Conservation (phyloP, 2,113 vertebrate genomes). For the Larimichthys crocea region DNA sequence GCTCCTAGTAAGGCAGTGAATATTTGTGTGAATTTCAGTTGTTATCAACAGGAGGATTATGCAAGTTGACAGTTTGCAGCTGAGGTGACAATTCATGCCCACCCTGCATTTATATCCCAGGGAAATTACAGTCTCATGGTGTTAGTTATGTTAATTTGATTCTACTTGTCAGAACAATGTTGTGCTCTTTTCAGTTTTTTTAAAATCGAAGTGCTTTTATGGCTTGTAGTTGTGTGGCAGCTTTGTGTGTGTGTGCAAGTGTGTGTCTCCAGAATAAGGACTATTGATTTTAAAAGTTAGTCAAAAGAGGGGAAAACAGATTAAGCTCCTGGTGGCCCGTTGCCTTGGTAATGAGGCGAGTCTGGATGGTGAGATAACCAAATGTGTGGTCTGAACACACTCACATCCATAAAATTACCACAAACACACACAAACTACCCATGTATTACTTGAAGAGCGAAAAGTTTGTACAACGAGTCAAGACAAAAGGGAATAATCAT, state of each 20-base stretch:
- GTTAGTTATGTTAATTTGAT: conserved; percentile 34
- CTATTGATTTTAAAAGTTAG: conserved; percentile 39
- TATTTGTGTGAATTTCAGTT: background rate
- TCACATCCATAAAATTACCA: background rate
- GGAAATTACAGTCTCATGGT: conserved; percentile 17
- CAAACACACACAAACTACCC: background rate
- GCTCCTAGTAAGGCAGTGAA: background rate
- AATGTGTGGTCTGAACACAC: background rate
- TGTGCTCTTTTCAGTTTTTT: conserved; percentile 26
- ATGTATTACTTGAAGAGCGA: background rate
- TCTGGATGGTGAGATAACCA: conserved; percentile 25
- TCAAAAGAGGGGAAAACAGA: conserved; percentile 21
- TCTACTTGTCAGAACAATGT: conserved; percentile 21
- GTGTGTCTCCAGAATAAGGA: conserved; percentile 7
- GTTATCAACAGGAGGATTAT: conserved; percentile 17
- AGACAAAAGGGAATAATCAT: background rate
- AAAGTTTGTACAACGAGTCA: background rate
- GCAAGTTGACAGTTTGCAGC: conserved; percentile 3
- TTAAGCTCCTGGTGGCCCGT: conserved; percentile 19
- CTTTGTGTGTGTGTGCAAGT: background rate
- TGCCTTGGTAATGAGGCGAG: conserved; percentile 36
- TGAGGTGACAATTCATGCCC: background rate
- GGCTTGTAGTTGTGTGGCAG: background rate
- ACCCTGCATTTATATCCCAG: background rate
- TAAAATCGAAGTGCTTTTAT: conserved; percentile 3